Evolutionary conservation across 35 echinoderm and acorn worm species (phyloP).

Genomic region (Lytechinus variegatus): DNA sequence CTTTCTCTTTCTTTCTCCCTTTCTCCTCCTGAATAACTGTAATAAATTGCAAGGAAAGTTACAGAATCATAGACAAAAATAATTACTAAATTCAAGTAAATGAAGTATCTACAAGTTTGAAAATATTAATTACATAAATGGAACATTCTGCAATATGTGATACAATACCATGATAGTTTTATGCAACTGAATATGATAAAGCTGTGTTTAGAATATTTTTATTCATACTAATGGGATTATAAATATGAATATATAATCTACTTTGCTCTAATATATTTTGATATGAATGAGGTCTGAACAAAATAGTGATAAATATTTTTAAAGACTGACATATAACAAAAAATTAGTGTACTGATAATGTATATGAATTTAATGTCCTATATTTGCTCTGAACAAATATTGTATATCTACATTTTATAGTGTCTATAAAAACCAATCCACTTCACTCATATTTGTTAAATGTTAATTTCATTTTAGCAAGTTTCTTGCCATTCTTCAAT

Average conservation of each 20-base stretch:
- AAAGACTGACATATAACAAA: not conserved
- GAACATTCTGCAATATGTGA: not conserved
- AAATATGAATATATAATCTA: not conserved
- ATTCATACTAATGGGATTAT: not conserved
- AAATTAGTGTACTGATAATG: not conserved
- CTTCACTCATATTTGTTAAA: not conserved
- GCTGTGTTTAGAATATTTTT: constrained; percentile 14
- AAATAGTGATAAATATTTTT: not conserved
- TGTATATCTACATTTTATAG: not conserved
- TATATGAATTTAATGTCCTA: not conserved
- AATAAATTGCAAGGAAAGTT: not conserved
- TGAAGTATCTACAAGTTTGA: not conserved
- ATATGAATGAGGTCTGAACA: constrained; percentile 13
- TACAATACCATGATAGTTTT: not conserved
- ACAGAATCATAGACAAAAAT: not conserved
- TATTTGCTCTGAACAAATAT: not conserved
- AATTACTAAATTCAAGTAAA: not conserved
- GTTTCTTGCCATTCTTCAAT: not conserved
- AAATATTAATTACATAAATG: not conserved
- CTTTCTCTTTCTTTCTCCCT: not conserved
- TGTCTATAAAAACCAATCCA: not conserved
- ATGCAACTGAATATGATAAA: constrained; percentile 14
- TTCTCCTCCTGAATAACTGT: not conserved
- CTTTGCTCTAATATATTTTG: not conserved
- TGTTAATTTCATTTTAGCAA: not conserved